Evolutionary conservation across 2,888 invertebrate species (phyloP).

Genomic region (Kuschelorhynchus macadamiae): DNA sequence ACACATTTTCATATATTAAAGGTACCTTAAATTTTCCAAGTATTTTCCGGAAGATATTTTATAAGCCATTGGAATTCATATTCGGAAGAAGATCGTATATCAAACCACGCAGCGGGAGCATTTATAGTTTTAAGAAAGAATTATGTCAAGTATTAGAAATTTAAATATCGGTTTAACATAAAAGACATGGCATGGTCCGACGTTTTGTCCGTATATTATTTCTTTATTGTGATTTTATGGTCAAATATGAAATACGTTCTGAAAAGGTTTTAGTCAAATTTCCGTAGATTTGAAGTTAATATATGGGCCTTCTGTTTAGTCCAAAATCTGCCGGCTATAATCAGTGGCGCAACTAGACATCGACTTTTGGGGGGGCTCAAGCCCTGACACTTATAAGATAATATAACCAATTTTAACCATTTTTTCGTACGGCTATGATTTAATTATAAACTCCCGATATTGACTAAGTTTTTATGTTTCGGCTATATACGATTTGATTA

Average conservation of each 20-base stretch:
- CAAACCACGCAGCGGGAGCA: constrained; percentile 28
- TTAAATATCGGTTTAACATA: constrained; percentile 48
- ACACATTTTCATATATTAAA: not conserved
- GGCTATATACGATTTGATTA: too few species aligned
- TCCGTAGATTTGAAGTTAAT: too few species aligned
- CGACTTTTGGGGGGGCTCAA: too few species aligned
- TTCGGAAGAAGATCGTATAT: constrained; percentile 38
- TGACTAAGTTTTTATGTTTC: too few species aligned
- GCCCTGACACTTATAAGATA: too few species aligned
- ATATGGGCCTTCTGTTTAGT: too few species aligned
- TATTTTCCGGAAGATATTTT: constrained; percentile 3
- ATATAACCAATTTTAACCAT: too few species aligned
- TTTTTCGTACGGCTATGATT: too few species aligned
- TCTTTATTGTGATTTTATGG: constrained; percentile 24
- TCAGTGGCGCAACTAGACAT: too few species aligned
- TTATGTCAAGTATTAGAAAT: constrained; percentile 47
- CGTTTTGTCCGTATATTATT: constrained; percentile 38
- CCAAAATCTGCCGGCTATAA: too few species aligned
- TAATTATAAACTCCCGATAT: too few species aligned
- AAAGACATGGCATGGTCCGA: constrained; percentile 40
- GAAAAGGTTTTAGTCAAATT: too few species aligned
- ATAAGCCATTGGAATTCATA: constrained; percentile 44
- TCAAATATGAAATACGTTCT: constrained; percentile 17
- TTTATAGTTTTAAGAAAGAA: constrained; percentile 48
- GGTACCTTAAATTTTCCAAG: not conserved